Base-by-base conservation (phyloP, 2,888 invertebrate genomes). In the Smittia aterrima region DNA sequence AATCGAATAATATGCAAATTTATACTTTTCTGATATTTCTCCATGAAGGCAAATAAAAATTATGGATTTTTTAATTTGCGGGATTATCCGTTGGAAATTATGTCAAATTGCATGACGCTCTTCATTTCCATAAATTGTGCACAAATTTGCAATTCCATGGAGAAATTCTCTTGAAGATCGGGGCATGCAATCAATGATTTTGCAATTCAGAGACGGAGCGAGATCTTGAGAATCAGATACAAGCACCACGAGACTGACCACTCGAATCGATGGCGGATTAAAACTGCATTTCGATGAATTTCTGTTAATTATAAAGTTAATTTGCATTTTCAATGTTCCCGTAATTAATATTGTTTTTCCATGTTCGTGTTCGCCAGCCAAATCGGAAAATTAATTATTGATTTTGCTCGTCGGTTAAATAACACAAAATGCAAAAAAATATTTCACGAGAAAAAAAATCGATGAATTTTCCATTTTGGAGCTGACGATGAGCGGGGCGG, bases 11-110 rank as follows among this genome's bases (percentile, higher is more conserved):
- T 20, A 24, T 64, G 25, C 64, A 64, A 64, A 64, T 64, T 64
- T 64, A 64, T 64, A 18, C 4, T 58, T 38, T 4, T 58, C 58
- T 20, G 20, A 22, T 64, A 3, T 13, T 22, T 22, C 22, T 58
- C 20, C 27, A 64, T 64, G 25, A 64, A 64, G 27, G 64, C 16
- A 18, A 58, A 9, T 32, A 9, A 27, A 64, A 64, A 27, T 64
- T 64, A 64, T 64, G 64, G 64, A 64, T 64, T 64, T 64, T 64
- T 64, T 64, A 64, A 64, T 64, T 64, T 64, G 64, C 64, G 27
- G 64, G 64, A 64, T 64, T 64, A 64, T 64, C 64, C 64, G 4
- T 24, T 64, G 64, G 25, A 64, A 64, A 64, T 64, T 64, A 64
- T 64, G 64, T 64, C 64, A 64, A 64, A 64, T 64, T 64, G 64